Percentiles rank a stretch among this genome's conserved stretches.
Conservation (phyloP, 2,113 vertebrate species). For the Rhynchopsitta pachyrhyncha region DNA sequence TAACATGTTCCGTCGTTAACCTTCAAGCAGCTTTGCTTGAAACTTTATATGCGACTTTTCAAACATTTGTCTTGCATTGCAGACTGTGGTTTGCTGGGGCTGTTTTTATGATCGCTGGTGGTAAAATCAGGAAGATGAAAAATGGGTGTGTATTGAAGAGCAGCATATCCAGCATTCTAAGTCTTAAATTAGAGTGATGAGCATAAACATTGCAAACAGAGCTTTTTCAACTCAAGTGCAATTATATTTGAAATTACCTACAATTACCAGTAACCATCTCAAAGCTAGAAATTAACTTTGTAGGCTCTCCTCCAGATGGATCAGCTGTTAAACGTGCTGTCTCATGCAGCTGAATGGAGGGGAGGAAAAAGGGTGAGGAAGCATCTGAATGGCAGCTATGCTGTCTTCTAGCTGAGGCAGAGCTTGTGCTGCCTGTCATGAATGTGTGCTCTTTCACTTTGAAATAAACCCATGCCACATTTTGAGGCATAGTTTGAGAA, state of each 20-base stretch:
- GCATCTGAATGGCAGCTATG: not conserved
- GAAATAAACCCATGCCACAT: not conserved
- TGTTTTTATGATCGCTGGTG: conserved; percentile 75
- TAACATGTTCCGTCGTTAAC: conserved; percentile 65
- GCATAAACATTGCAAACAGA: conserved; percentile 84
- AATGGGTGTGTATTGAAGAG: conserved; percentile 71
- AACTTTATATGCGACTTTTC: conserved; percentile 59
- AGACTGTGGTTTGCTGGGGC: conserved; percentile 72
- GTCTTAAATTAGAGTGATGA: conserved; percentile 89
- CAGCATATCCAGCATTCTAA: conserved; percentile 67
- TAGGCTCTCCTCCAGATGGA: conserved; percentile 83
- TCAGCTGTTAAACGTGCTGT: conserved; percentile 79
- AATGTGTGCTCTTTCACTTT: not conserved
- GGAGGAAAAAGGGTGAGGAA: not conserved
- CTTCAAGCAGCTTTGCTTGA: conserved; percentile 63
- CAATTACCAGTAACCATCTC: conserved; percentile 86
- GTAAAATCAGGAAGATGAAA: conserved; percentile 77
- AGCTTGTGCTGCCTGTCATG: not conserved
- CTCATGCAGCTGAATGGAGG: conserved; percentile 16
- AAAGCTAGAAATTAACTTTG: conserved; percentile 88
- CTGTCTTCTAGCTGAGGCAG: not conserved
- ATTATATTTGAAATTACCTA: conserved; percentile 90
- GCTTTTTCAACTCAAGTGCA: conserved; percentile 84
- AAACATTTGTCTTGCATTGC: conserved; percentile 62
- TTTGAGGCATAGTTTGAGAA: not conserved